Conservation (phyloP, 2,113 vertebrate genomes). For the Beaufortia kweichowensis region DNA sequence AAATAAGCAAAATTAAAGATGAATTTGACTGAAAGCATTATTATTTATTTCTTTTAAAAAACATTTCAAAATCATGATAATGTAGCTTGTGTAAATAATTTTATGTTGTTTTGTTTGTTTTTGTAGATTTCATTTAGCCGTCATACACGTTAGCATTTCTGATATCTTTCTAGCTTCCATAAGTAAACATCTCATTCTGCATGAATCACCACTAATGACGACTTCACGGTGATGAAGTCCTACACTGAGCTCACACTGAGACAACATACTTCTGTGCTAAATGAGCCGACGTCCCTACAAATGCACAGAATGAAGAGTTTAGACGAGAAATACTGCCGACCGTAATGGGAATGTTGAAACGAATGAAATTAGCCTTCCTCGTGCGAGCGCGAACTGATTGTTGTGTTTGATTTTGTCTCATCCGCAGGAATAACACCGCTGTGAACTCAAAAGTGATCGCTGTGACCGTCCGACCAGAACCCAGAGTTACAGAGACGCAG, state of each 20-base stretch:
- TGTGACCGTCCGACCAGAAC: slow-evolving; percentile 93
- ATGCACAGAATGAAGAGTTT: slow-evolving; percentile 7
- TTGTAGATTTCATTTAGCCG: not conserved
- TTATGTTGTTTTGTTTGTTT: not conserved
- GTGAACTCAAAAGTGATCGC: slow-evolving; percentile 98
- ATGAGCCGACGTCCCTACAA: slow-evolving; percentile 10
- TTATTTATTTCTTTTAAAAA: not conserved
- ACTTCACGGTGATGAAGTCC: not conserved
- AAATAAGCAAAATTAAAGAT: too few relatives aligned
- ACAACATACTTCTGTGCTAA: slow-evolving; percentile 9
- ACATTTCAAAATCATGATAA: too few relatives aligned
- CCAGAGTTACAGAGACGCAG: slow-evolving; percentile 84
- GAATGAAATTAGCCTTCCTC: slow-evolving; percentile 2
- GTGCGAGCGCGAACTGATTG: not conserved
- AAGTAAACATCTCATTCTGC: not conserved
- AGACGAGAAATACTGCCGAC: slow-evolving; percentile 2
- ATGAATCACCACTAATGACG: not conserved
- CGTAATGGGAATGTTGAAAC: slow-evolving; percentile 12
- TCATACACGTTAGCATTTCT: not conserved
- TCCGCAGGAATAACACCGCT: slow-evolving; percentile 91
- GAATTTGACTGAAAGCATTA: too few relatives aligned
- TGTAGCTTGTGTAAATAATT: too few relatives aligned
- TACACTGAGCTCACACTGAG: not conserved
- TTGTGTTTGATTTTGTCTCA: slow-evolving; percentile 35
- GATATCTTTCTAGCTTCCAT: not conserved